Evolutionary conservation across 2,888 invertebrate species (phyloP).

Genomic region (Parnassius mnemosyne): DNA sequence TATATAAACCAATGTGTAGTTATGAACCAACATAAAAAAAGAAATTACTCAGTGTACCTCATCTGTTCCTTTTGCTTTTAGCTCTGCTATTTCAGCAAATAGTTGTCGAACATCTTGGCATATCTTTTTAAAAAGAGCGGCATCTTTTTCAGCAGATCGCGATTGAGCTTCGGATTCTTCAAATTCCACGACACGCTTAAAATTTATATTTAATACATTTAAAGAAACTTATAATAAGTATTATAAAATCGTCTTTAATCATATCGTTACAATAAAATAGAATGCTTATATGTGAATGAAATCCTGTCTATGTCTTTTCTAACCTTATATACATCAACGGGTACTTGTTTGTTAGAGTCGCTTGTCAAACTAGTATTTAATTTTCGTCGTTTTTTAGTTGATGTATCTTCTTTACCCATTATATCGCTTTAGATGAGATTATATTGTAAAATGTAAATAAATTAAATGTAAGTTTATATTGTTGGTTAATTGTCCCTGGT

Average conservation of each 20-base stretch:
- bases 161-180: conserved; percentile 87
- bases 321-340: conserved; percentile 83
- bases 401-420: conserved; percentile 74
- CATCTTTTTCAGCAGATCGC: conserved; percentile 84
- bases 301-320: conserved; percentile 30
- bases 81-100: conserved; percentile 84
- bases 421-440: not conserved
- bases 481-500: too few relatives aligned
- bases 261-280: too few relatives aligned
- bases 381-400: conserved; percentile 80
- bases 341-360: conserved; percentile 64
- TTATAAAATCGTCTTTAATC: too few relatives aligned
- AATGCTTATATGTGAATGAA: too few relatives aligned
- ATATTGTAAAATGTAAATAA: not conserved
- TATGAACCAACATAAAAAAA: not conserved
- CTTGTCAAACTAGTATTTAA: conserved; percentile 59
- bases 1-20: too few relatives aligned
- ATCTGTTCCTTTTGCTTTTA: conserved; percentile 81
- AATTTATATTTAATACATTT: conserved; percentile 26
- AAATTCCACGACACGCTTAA: conserved; percentile 84
- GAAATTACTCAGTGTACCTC: conserved; percentile 61
- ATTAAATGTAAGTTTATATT: not conserved
- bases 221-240: too few relatives aligned
- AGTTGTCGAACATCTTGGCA: conserved; percentile 85
- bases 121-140: conserved; percentile 83